Base-by-base conservation (phyloP, 2,797 vertebrate genomes). In the Myoxocephalus aenaeus region DNA sequence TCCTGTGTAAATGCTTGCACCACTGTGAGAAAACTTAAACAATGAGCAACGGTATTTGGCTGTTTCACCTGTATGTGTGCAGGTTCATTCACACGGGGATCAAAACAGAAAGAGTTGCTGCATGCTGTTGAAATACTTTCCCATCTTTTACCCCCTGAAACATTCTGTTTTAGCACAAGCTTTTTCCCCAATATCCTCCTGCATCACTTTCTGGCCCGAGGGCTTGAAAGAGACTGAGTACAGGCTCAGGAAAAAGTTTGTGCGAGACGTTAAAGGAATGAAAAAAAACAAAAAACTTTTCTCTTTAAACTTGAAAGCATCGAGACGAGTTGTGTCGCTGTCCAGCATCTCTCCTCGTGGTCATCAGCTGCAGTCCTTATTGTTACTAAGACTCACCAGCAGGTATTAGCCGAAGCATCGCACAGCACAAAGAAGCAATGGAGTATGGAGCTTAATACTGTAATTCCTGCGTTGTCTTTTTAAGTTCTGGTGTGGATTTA, bases 101-200 rank as follows among this genome's bases (percentile, higher is more conserved):
- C 5, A 57, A 44, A 32, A 64, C n/a, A 56, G 64, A 27, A 57
- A 40, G 20, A 25, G 14, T 48, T 40, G 3, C 5, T 20, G 56
- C 36, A 38, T 38, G 36, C n/a, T 12, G 18, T 48, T 73, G 56
- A 74, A 64, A 75, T 36, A 66, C 15, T 53, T 14, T 48, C n/a
- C 25, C 40, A 42, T 42, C 9, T 40, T 38, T 57, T 75, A 3
- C 46, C 15, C n/a, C 7, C 4, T 61, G 34, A 42, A 42, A 1
- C 29, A 40, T 75, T 25, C n/a, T 15, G 42, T 57, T 79, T 38
- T 14, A 69, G 66, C 50, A 64, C 36, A 53, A n/a, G 36, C 38
- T 58, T 46, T 53, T 46, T 59, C 36, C n/a, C 15, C 25, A 58
- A 53, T 53, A 65, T 70, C 40, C 54, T 75, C 56, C 63, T n/a